A percentile compares a stretch with the other conserved stretches of the same genome.
These are phyloP conservation scores for Formica selysi DNA, from an alignment of 1,140 invertebrate species.

Conservation along the genomic window DNA sequence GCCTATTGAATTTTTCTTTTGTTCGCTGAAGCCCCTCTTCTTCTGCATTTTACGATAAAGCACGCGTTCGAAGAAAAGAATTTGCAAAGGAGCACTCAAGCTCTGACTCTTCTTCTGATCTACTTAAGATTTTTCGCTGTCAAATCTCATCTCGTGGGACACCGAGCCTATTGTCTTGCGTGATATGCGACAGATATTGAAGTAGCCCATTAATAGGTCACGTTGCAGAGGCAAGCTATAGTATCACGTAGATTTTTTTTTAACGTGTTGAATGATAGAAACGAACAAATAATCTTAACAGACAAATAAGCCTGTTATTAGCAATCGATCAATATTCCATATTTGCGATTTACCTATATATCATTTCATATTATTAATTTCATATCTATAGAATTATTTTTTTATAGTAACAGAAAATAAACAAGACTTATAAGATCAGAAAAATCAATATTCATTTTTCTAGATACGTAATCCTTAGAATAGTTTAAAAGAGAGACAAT, in stretches of 20 bases:
- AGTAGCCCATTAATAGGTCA: conserved; percentile 13
- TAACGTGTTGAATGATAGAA: neutral
- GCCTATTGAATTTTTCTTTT: conserved; percentile 31
- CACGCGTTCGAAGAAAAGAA: conserved; percentile 43
- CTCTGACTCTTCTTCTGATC: conserved; percentile 31
- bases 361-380: neutral
- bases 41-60: conserved; percentile 28
- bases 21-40: conserved; percentile 31
- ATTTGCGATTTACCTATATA: neutral
- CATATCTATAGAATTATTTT: too few relatives aligned
- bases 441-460: neutral
- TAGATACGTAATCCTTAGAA: neutral
- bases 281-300: neutral
- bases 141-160: conserved; percentile 15
- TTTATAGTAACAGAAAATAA: neutral
- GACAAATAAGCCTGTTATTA: neutral
- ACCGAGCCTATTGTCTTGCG: conserved; percentile 44
- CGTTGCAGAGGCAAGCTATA: neutral
- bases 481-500: neutral
- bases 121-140: conserved; percentile 50
- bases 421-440: neutral
- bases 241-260: neutral
- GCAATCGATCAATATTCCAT: neutral
- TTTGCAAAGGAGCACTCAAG: conserved; percentile 53
- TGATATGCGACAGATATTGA: conserved; percentile 8